These are phyloP conservation scores for Lytechinus pictus DNA, from an alignment of 35 echinoderm and acorn worm species.

Conservation along the genomic window DNA sequence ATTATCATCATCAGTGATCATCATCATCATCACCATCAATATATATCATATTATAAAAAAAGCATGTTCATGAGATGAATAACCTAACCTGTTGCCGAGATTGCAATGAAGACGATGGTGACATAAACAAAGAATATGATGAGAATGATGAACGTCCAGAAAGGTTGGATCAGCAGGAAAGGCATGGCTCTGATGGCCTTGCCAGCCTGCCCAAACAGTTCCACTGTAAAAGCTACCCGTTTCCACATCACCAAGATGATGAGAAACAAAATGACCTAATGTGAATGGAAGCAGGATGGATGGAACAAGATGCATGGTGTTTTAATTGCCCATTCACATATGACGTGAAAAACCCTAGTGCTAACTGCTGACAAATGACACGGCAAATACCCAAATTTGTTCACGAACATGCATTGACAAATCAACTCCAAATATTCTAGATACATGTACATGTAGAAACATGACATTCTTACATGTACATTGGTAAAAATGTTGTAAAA, in stretches of 20 bases:
- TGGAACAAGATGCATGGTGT: slow-evolving; percentile 17
- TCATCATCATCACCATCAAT: too few species aligned
- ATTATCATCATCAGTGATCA: too few species aligned
- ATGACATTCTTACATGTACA: too few species aligned
- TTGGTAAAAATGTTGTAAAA: too few species aligned
- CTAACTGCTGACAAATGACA: not conserved
- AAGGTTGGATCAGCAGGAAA: slow-evolving; percentile 76
- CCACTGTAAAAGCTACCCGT: slow-evolving; percentile 85
- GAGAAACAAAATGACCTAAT: slow-evolving; percentile 80
- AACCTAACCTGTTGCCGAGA: slow-evolving; percentile 83
- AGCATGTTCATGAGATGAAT: not conserved
- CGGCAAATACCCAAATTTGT: not conserved
- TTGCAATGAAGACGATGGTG: slow-evolving; percentile 82
- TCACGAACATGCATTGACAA: too few species aligned
- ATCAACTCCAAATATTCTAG: too few species aligned
- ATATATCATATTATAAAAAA: too few species aligned
- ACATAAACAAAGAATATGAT: slow-evolving; percentile 81
- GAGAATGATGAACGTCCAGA: slow-evolving; percentile 93
- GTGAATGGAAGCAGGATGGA: slow-evolving; percentile 22
- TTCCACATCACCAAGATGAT: slow-evolving; percentile 97
- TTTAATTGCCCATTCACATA: not conserved
- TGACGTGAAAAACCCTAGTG: not conserved
- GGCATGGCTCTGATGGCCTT: slow-evolving; percentile 95
- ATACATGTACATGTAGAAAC: too few species aligned
- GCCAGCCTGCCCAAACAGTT: slow-evolving; percentile 90